A percentile compares a stretch with the other conserved stretches of the same genome.
phyloP scores from a whole-genome alignment of 23 tunicate species.

The Ciona savignyi region DNA sequence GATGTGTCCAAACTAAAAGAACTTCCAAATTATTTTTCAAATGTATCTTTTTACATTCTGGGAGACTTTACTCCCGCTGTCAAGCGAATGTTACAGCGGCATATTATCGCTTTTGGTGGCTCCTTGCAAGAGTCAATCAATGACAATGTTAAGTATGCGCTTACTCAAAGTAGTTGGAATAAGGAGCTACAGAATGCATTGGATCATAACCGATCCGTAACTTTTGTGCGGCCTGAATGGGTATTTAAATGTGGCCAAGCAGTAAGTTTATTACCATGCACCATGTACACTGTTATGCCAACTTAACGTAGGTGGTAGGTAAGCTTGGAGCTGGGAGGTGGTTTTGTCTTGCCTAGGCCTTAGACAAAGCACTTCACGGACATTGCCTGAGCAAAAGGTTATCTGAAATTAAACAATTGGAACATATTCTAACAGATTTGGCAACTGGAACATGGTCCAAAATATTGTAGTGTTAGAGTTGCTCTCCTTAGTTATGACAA shows the following conservation, averaged over 20 bases:
- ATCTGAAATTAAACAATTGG: no score
- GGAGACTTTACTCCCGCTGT: background rate
- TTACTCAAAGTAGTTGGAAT: background rate
- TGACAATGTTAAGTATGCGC: background rate
- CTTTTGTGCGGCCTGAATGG: background rate
- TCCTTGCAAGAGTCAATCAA: background rate
- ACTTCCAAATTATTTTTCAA: background rate
- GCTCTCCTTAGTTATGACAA: no score
- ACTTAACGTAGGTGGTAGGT: no score
- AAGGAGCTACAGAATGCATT: background rate
- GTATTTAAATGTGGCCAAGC: background rate
- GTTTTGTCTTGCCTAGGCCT: no score
- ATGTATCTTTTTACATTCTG: background rate
- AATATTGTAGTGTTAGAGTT: no score
- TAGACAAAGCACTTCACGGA: no score
- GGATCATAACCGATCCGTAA: background rate
- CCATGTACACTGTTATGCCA: background rate
- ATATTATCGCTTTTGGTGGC: background rate
- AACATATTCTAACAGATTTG: no score
- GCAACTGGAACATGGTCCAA: no score
- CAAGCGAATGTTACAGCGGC: background rate
- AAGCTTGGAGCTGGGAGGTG: no score
- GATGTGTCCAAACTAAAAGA: background rate
- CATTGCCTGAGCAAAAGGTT: no score
- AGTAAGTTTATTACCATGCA: background rate